These are phyloP conservation scores for Coecobrya sp. DNA, from an alignment of 2,888 invertebrate species.

Conservation along the genomic window DNA sequence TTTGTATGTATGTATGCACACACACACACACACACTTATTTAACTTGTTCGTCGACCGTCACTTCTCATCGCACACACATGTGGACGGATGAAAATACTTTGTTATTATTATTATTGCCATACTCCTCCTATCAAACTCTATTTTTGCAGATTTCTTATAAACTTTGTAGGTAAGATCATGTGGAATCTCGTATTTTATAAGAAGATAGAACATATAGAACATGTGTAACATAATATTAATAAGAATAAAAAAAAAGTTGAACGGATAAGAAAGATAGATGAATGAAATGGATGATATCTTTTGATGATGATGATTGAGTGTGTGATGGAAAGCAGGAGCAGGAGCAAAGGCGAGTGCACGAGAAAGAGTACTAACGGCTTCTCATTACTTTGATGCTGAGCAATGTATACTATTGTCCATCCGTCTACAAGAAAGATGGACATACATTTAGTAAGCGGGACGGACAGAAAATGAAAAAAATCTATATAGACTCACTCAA, in stretches of 20 bases:
- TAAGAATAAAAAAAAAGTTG: slow-evolving; percentile 32
- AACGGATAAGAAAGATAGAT: slow-evolving; percentile 19
- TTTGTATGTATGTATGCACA: not conserved
- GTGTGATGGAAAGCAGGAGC: slow-evolving; percentile 67
- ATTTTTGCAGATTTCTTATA: slow-evolving; percentile 31
- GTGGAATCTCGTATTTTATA: not conserved
- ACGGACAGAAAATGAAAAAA: not conserved
- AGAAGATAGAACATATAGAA: not conserved
- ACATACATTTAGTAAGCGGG: not conserved
- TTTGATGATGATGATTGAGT: slow-evolving; percentile 60
- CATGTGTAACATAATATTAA: slow-evolving; percentile 24
- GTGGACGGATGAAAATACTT: not conserved
- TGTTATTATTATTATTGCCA: slow-evolving; percentile 17
- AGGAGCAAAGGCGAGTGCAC: slow-evolving; percentile 17
- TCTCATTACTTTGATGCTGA: not conserved
- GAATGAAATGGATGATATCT: slow-evolving; percentile 51
- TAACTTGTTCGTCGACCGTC: slow-evolving; percentile 43
- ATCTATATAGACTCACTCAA: slow-evolving; percentile 30
- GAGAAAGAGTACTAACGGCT: not conserved
- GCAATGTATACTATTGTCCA: not conserved
- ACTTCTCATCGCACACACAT: slow-evolving; percentile 38
- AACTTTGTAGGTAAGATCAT: not conserved
- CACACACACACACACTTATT: not conserved
- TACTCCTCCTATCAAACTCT: slow-evolving; percentile 46
- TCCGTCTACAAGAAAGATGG: not conserved